A percentile compares a stretch with the other conserved stretches of the same genome.
Conservation (phyloP, 2,797 vertebrate genomes). For the Ispidina picta region DNA sequence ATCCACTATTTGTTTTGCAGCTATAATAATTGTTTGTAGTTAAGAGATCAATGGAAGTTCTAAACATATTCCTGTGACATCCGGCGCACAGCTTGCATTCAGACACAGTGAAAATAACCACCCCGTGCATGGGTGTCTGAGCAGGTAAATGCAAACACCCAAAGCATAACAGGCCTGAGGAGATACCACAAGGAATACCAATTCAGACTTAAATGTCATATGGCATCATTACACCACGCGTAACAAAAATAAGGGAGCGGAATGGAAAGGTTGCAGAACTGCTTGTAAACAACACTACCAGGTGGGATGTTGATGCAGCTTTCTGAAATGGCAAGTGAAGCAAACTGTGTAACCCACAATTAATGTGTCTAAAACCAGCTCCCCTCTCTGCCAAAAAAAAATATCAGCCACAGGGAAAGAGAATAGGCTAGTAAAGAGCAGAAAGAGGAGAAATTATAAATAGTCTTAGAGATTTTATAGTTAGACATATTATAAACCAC, state of each 20-base stretch:
- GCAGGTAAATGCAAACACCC: slow-evolving; percentile 19
- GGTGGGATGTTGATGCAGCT: neutral
- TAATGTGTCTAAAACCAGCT: slow-evolving; percentile 4
- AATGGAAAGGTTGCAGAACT: slow-evolving; percentile 34
- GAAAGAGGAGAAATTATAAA: neutral
- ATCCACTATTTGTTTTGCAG: slow-evolving; percentile 55
- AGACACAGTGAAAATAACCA: slow-evolving; percentile 42
- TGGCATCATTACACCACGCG: neutral
- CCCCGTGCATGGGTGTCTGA: neutral
- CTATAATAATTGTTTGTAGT: slow-evolving; percentile 69
- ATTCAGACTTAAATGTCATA: slow-evolving; percentile 44
- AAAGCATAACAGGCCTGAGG: neutral
- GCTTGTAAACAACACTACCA: slow-evolving; percentile 39
- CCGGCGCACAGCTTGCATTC: neutral
- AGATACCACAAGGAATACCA: slow-evolving; percentile 16
- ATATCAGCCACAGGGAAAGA: neutral
- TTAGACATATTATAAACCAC: neutral
- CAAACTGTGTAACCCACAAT: neutral
- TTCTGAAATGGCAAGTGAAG: slow-evolving; percentile 22
- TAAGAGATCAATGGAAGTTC: slow-evolving; percentile 63
- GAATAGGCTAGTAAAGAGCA: neutral
- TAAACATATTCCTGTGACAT: slow-evolving; percentile 67
- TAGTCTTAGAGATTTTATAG: neutral
- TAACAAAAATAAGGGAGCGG: slow-evolving; percentile 29
- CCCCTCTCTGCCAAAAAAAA: neutral